Conservation (phyloP, 2,888 invertebrate genomes). For the Ctena decussata region DNA sequence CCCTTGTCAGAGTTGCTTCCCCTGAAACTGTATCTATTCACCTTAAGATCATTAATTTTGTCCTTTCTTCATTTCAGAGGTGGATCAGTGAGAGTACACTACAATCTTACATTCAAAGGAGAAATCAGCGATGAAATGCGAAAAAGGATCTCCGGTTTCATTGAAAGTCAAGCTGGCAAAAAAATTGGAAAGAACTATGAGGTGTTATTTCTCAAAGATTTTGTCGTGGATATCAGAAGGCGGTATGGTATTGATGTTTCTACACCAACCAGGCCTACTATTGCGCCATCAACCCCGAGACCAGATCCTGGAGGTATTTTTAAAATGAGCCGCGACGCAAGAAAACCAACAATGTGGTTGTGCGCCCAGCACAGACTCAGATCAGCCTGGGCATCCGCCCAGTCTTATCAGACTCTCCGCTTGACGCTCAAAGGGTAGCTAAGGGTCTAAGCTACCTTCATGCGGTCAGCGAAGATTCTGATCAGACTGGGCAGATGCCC, state of each 20-base stretch:
- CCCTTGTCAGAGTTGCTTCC: no score
- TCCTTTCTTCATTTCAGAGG: slow-evolving; percentile 44
- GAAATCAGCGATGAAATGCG: slow-evolving; percentile 45
- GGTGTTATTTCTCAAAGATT: slow-evolving; percentile 63
- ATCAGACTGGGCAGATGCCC: no score
- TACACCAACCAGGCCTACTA: neutral
- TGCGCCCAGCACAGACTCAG: no score
- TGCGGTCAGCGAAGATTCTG: no score
- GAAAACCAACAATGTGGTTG: no score
- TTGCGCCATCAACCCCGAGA: slow-evolving; percentile 25
- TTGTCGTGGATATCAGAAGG: slow-evolving; percentile 64
- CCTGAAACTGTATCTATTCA: no score
- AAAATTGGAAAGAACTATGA: slow-evolving; percentile 58
- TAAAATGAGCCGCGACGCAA: no score
- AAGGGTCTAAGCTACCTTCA: no score
- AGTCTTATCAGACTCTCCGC: no score
- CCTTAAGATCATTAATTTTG: no score
- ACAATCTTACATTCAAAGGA: slow-evolving; percentile 63
- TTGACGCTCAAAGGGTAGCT: no score
- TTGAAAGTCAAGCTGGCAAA: slow-evolving; percentile 53
- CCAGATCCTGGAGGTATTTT: slow-evolving; percentile 32
- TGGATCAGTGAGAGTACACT: slow-evolving; percentile 61
- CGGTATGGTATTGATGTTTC: slow-evolving; percentile 36
- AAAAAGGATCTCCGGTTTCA: slow-evolving; percentile 58
- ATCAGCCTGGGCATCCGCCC: no score